Evolutionary conservation across 2,888 invertebrate genomes (phyloP).

Genomic region (Leistus spinibarbis): DNA sequence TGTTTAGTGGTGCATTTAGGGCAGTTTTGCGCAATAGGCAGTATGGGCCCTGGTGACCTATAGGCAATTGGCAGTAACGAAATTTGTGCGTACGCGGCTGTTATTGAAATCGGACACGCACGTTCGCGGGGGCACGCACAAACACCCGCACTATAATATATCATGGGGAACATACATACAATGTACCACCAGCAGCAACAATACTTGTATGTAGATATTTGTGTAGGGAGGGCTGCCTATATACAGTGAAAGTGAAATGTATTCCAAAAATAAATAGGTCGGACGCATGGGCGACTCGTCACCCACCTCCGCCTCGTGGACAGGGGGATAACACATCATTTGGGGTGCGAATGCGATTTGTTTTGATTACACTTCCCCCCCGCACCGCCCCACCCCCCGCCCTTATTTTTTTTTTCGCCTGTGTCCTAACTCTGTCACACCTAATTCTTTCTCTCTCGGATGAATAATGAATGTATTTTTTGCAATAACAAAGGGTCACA

Average conservation of each 20-base stretch:
- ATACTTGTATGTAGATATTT: not conserved
- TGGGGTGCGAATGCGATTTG: slow-evolving; percentile 53
- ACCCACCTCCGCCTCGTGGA: not conserved
- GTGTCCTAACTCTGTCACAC: not conserved
- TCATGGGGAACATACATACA: not conserved
- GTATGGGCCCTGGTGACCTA: not conserved
- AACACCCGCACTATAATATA: not conserved
- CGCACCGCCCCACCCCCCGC: slow-evolving; percentile 26
- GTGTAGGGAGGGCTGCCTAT: not conserved
- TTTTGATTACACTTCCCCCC: slow-evolving; percentile 54
- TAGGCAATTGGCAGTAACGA: no score
- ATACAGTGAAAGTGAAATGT: slow-evolving; percentile 28
- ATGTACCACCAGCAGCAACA: not conserved
- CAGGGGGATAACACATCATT: not conserved
- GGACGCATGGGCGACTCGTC: slow-evolving; percentile 20
- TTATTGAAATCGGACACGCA: not conserved
- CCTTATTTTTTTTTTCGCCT: not conserved
- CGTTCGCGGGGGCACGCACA: not conserved
- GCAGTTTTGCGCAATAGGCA: not conserved
- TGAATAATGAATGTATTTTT: slow-evolving; percentile 35
- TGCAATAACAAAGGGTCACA: slow-evolving; percentile 28
- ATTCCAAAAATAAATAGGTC: slow-evolving; percentile 35
- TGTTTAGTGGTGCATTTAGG: not conserved
- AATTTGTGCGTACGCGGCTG: not conserved
- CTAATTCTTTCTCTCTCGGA: not conserved